Conservation (phyloP, 2,888 invertebrate species). For the Torymus aiolomorphi region DNA sequence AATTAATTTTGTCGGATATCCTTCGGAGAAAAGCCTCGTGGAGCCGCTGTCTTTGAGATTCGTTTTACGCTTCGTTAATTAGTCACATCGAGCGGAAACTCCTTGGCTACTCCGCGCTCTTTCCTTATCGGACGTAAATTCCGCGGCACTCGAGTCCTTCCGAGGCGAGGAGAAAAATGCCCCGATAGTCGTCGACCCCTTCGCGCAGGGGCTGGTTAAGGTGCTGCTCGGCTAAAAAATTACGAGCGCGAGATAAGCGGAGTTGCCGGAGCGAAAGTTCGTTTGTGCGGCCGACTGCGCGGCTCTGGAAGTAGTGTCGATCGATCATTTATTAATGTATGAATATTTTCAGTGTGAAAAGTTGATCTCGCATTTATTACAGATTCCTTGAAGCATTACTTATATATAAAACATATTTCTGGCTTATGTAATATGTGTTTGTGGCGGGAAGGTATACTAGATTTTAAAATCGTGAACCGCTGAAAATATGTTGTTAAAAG, state of each 20-base stretch:
- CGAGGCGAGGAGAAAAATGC: conserved; percentile 35
- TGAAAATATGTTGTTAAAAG: too few relatives aligned
- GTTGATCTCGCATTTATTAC: neutral
- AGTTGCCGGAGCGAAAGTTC: conserved; percentile 3
- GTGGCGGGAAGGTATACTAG: too few relatives aligned
- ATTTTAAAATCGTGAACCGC: too few relatives aligned
- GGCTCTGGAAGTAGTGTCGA: neutral
- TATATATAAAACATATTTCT: too few relatives aligned
- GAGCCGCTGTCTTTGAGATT: conserved; percentile 14
- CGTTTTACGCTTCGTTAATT: conserved; percentile 52
- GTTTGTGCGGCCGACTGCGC: neutral
- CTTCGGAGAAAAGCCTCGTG: neutral
- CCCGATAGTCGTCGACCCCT: neutral
- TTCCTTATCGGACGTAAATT: conserved; percentile 39
- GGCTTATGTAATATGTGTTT: too few relatives aligned
- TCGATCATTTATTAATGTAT: conserved; percentile 32
- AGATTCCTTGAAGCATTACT: too few relatives aligned
- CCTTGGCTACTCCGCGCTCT: neutral
- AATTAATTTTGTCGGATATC: conserved; percentile 40
- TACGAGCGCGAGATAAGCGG: conserved; percentile 38
- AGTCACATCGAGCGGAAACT: conserved; percentile 50
- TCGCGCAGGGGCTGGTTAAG: conserved; percentile 33
- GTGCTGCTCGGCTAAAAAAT: conserved; percentile 32
- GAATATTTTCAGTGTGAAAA: conserved; percentile 4
- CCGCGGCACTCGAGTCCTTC: neutral